phyloP scores from a whole-genome alignment of 2,113 vertebrate species.

The Osmerus eperlanus region DNA sequence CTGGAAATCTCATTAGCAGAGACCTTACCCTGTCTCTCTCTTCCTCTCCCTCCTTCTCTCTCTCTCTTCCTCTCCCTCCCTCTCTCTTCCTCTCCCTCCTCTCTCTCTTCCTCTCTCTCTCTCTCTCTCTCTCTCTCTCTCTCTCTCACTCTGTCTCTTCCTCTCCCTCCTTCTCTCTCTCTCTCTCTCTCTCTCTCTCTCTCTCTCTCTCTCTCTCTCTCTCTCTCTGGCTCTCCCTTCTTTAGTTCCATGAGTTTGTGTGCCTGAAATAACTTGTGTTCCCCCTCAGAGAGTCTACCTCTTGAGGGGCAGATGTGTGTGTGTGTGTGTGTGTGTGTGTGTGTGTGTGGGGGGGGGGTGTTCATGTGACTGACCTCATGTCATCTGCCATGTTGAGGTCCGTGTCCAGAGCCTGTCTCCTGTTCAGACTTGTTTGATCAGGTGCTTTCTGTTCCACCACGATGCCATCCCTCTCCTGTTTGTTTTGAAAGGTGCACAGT shows the following conservation, averaged over 20 bases:
- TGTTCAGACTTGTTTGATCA: too few species aligned
- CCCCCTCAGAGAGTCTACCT: slow-evolving; percentile 1
- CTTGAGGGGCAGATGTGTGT: not conserved
- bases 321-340: too few species aligned
- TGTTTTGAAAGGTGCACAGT: too few species aligned
- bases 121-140: not conserved
- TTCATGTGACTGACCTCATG: too few species aligned
- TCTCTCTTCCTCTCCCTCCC: too few species aligned
- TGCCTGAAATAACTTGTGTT: slow-evolving; percentile 1
- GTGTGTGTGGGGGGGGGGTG: too few species aligned
- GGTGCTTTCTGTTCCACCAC: too few species aligned
- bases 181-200: not conserved
- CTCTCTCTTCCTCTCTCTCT: not conserved
- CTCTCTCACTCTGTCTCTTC: not conserved
- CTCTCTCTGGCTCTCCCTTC: not conserved
- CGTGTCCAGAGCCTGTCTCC: too few species aligned
- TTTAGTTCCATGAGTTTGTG: not conserved
- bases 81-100: not conserved
- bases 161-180: too few species aligned
- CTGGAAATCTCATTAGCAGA: slow-evolving; percentile 55
- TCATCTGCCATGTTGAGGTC: too few species aligned
- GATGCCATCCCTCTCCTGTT: too few species aligned
- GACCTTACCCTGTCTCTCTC: slow-evolving; percentile 3
- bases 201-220: not conserved
- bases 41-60: slow-evolving; percentile 4